These are phyloP conservation scores for Panthera uncia DNA, from an alignment of 2,113 vertebrate genomes.

Conservation along the genomic window DNA sequence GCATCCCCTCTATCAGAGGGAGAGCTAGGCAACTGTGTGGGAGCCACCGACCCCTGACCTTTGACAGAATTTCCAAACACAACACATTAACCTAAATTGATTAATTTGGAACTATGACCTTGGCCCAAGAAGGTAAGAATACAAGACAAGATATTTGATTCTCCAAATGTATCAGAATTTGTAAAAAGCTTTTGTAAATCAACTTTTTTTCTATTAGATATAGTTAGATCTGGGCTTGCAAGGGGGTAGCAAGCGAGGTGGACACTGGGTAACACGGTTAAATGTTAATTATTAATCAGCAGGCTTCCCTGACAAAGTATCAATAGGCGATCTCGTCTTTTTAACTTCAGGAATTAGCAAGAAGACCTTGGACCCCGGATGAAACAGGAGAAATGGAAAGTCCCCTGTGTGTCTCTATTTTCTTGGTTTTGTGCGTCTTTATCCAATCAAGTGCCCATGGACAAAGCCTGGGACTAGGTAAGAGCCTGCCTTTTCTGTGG, in stretches of 20 bases:
- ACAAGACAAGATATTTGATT: conserved; percentile 48
- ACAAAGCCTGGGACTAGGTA: conserved; percentile 82
- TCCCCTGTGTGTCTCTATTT: conserved; percentile 58
- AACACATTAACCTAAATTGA: conserved; percentile 10
- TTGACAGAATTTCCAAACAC: conserved; percentile 70
- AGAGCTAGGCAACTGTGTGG: conserved; percentile 11
- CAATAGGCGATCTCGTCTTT: conserved; percentile 72
- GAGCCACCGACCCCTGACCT: conserved; percentile 53
- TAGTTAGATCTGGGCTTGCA: background rate
- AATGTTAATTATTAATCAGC: conserved; percentile 87
- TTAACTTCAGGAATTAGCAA: conserved; percentile 70
- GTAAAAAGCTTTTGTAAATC: conserved; percentile 4
- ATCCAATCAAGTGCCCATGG: conserved; percentile 65
- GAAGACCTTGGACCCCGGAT: conserved; percentile 30
- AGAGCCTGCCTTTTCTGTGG: conserved; percentile 62
- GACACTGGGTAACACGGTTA: background rate
- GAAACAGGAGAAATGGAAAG: conserved; percentile 81
- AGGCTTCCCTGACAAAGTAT: conserved; percentile 69
- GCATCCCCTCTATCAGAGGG: background rate
- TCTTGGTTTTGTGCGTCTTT: conserved; percentile 73
- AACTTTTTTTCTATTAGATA: conserved; percentile 23
- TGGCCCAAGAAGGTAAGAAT: conserved; percentile 51
- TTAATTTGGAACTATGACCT: conserved; percentile 30
- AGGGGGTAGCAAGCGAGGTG: conserved; percentile 57
- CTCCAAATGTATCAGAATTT: conserved; percentile 36